A percentile compares a stretch with the other conserved stretches of the same genome.
These are phyloP conservation scores for Enteromius afrohamiltoni DNA, from an alignment of 2,797 vertebrate species.

Conservation along the genomic window DNA sequence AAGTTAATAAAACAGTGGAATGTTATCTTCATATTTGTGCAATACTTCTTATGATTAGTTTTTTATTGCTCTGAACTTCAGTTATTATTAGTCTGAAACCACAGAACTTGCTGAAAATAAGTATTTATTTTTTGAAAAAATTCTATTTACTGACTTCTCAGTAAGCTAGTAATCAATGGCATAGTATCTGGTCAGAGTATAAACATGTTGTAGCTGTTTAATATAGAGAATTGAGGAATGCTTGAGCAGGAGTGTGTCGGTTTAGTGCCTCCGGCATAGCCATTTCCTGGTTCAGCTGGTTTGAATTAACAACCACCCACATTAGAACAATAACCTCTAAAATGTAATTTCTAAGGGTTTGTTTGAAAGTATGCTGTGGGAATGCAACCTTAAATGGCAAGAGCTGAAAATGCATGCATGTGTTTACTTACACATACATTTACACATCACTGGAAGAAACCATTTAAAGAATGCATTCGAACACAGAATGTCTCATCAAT, in stretches of 20 bases:
- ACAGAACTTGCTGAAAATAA: too few species aligned
- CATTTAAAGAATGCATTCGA: slow-evolving; percentile 4
- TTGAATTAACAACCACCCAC: slow-evolving; percentile 53
- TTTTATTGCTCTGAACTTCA: background rate
- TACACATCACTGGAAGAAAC: slow-evolving; percentile 7
- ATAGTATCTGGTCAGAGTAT: background rate
- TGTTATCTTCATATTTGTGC: background rate
- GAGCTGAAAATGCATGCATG: slow-evolving; percentile 2
- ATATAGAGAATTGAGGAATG: background rate
- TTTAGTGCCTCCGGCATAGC: slow-evolving; percentile 68
- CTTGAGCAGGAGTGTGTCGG: slow-evolving; percentile 27
- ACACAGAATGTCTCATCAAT: background rate
- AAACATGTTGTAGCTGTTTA: background rate
- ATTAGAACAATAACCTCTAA: slow-evolving; percentile 28
- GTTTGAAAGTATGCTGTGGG: slow-evolving; percentile 18
- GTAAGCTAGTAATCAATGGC: background rate
- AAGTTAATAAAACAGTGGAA: slow-evolving; percentile 14
- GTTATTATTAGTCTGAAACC: slow-evolving; percentile 1
- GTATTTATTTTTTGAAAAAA: too few species aligned
- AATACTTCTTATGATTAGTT: background rate
- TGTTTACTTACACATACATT: background rate
- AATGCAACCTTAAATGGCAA: slow-evolving; percentile 23
- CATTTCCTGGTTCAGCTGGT: slow-evolving; percentile 70
- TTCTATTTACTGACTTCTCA: too few species aligned
- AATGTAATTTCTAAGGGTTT: slow-evolving; percentile 29